Evolutionary conservation across 2,888 invertebrate genomes (phyloP), one percentile per base, ranked within the genome.

Genomic region (Poecilus cupreus): DNA sequence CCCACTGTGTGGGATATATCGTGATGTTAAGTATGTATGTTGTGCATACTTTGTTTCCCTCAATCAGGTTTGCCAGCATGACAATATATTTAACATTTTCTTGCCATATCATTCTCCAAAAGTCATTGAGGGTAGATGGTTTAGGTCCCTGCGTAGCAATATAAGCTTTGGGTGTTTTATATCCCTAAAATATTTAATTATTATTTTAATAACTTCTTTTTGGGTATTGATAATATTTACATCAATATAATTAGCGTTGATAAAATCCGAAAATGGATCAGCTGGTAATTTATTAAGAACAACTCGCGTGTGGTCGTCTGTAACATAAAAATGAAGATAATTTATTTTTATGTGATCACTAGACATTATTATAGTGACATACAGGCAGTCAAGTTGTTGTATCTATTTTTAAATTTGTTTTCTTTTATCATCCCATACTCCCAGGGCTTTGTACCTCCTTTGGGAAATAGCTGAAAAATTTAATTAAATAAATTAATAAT

Each of bases 201-300:
- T 8, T 2, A 13, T 43, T 43, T 43, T 43, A 43, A 43, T 43
- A 3, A 11, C 8, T 39, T 39, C 4, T 8, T 26, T 26, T 5
- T 26, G 26, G 5, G 2, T 5, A 3, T 26, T 26, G 5, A 2
- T 0, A 18, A 10, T 77, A 86, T 85, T 87, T 87, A 91, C 91
- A 82, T 89, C 88, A 68, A 91, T 89, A 83, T 89, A 91, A 86
- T 89, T 91, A 0, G 91, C 91, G 85, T 92, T 91, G 11, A 92
- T 91, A 83, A 91, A 91, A 85, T 90, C 90, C 0, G 90, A 90
- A 83, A 86, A 86, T 18, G 86, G 87, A 85, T 88, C 89, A 72
- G 86, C 88, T 74, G 86, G 84, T 76, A 88, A 85, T 86, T 87
- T 89, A 80, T 87, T 85, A 82, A 90, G 83, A 82, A 87, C 85